Evolutionary conservation across 2,888 invertebrate genomes (phyloP), one percentile per base, ranked within the genome.

Genomic region (Megastigmus dorsalis): DNA sequence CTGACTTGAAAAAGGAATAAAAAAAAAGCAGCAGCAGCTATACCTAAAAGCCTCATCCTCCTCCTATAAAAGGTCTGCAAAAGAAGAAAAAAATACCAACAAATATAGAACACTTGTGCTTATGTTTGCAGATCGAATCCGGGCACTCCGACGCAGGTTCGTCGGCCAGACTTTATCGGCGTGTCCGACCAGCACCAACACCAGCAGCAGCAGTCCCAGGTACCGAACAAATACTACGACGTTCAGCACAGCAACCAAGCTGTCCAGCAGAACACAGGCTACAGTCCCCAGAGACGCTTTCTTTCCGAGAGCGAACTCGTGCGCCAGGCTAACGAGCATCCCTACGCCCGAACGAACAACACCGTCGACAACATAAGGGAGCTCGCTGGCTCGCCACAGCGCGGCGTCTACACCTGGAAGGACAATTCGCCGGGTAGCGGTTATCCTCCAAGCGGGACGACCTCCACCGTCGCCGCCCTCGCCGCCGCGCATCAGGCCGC

Each of bases 71-170:
- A n/a, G n/a, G n/a, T n/a, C n/a, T n/a, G 38, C 15, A 36, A 9
- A 1, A 5, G 4, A 9, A 20, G 15, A 28, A 26, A 59, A 43
- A n/a, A n/a, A 23, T 18, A 30, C 15, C 30, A 23, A 60, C 54
- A 6, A 23, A 52, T 26, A n/a, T n/a, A n/a, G 13, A 13, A 15
- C 7, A n/a, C n/a, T n/a, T n/a, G n/a, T 13, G 15, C 6, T 0
- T 75, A 3, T 75, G 54, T 78, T 85, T 86, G 30, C 92, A 96
- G 96, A 93, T 96, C 96, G 82, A 96, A 96, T 90, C 96, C 96
- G 83, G 95, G 95, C 88, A 96, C 96, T 85, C 96, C 96, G 84
- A 96, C 96, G 84, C 95, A 95, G 91, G 94, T 95, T 82, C 92
- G 95, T 85, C 92, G 95, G 81, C 95, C 95, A 74, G 95, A 95